phyloP scores from a whole-genome alignment of 2,888 invertebrate genomes.

The Antheraea assamensis region DNA sequence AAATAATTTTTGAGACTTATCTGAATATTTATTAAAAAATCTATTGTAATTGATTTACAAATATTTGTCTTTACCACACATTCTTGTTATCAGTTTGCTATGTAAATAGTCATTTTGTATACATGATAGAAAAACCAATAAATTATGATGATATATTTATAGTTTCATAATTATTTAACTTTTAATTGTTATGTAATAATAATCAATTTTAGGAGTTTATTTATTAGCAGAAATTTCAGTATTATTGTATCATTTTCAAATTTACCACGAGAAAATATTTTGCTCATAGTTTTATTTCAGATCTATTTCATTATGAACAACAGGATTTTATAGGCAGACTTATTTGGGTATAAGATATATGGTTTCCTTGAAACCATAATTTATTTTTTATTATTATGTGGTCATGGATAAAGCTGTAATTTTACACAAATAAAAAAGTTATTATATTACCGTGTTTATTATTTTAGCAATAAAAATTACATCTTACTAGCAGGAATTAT shows the following conservation, averaged over 20 bases:
- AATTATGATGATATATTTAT: too few species aligned
- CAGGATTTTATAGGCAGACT: background rate
- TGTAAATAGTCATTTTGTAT: background rate
- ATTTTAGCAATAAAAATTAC: constrained; percentile 73
- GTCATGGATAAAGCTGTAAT: background rate
- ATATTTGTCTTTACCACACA: background rate
- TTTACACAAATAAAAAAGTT: background rate
- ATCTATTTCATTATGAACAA: background rate
- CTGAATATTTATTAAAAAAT: background rate
- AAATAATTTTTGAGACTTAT: constrained; percentile 7
- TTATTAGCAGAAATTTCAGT: background rate
- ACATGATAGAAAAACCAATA: background rate
- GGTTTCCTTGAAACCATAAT: background rate
- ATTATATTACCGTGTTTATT: constrained; percentile 50
- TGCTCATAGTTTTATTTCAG: background rate
- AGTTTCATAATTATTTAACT: background rate
- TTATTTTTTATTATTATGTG: background rate
- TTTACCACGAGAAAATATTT: background rate
- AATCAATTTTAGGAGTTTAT: background rate
- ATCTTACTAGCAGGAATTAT: constrained; percentile 64
- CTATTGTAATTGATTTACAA: background rate
- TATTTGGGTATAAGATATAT: background rate
- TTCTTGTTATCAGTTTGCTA: background rate
- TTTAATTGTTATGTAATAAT: background rate
- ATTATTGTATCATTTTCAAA: background rate